Evolutionary conservation across 2,888 invertebrate genomes (phyloP), one percentile per base, ranked within the genome.

Genomic region (Raillietiella orientalis): DNA sequence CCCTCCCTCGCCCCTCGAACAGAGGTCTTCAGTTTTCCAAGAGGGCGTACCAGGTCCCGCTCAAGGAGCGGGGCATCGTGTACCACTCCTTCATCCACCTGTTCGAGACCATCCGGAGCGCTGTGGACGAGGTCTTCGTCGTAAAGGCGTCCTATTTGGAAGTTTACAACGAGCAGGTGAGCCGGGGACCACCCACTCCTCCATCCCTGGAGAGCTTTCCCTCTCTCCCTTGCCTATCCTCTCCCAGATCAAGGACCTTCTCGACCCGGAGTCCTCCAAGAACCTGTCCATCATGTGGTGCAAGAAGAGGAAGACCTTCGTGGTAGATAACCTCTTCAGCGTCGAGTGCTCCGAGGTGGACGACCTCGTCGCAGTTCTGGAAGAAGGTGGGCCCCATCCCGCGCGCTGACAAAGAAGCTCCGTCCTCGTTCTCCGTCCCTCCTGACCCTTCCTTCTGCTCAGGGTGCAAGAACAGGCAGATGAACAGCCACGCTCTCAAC

Each of bases 161-260:
- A 55, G 82, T 87, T 34, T 87, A 87, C 47, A 87, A 87, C 44
- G 87, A 87, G 53, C 82, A 87, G 62, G 84, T 79, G 45, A 45
- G 45, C 17, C 16, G n/a, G n/a, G n/a, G n/a, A n/a, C n/a, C n/a
- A n/a, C n/a, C n/a, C n/a, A n/a, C n/a, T n/a, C n/a, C n/a, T 14
- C n/a, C n/a, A n/a, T n/a, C n/a, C n/a, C n/a, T n/a, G n/a, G n/a
- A n/a, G n/a, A n/a, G n/a, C n/a, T n/a, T n/a, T n/a, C n/a, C n/a
- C n/a, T n/a, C n/a, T n/a, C n/a, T n/a, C n/a, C n/a, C n/a, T n/a
- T n/a, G n/a, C n/a, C n/a, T n/a, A n/a, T n/a, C n/a, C 25, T 29
- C 30, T 40, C 41, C 20, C 44, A 84, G 82, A 79, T 84, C 29
- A 75, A 82, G 45, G 87, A 87, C 50, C 58, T 87, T 28, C 52